Conservation (phyloP, 2,888 invertebrate species). For the Laothoe populi region DNA sequence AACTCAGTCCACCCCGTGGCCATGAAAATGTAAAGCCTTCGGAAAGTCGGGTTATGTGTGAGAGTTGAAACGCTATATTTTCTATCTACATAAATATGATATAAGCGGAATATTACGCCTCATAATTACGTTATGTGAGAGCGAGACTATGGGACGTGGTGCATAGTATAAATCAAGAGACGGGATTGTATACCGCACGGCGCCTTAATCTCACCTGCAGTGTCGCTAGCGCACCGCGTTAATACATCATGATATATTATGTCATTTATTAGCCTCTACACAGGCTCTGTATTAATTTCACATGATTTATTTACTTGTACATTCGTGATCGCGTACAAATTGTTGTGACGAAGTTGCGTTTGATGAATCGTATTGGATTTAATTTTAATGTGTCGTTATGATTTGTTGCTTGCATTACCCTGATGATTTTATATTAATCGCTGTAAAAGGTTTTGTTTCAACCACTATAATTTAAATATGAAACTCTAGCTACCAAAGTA, state of each 20-base stretch:
- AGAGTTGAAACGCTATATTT: too few species aligned
- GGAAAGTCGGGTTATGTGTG: too few species aligned
- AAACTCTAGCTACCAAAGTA: too few species aligned
- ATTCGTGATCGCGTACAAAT: slow-evolving; percentile 31
- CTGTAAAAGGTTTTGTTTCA: neutral
- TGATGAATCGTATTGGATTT: slow-evolving; percentile 17
- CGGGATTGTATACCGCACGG: slow-evolving; percentile 52
- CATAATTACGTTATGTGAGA: slow-evolving; percentile 46
- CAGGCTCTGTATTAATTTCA: slow-evolving; percentile 46
- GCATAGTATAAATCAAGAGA: slow-evolving; percentile 63
- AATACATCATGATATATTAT: slow-evolving; percentile 72
- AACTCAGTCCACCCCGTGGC: too few species aligned
- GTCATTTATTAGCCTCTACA: slow-evolving; percentile 62
- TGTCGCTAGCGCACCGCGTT: slow-evolving; percentile 55
- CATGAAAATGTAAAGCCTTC: too few species aligned
- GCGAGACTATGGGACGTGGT: slow-evolving; percentile 41
- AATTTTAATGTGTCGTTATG: slow-evolving; percentile 17
- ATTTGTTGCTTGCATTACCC: neutral
- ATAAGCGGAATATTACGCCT: slow-evolving; percentile 40
- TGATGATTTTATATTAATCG: neutral
- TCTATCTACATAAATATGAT: too few species aligned
- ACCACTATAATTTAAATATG: neutral
- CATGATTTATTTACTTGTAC: slow-evolving; percentile 43
- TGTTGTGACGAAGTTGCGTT: slow-evolving; percentile 29
- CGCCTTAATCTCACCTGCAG: slow-evolving; percentile 68